Evolutionary conservation across 2,113 vertebrate species (phyloP), one percentile per base, ranked within the genome.

Genomic region (Ascaphus truei): DNA sequence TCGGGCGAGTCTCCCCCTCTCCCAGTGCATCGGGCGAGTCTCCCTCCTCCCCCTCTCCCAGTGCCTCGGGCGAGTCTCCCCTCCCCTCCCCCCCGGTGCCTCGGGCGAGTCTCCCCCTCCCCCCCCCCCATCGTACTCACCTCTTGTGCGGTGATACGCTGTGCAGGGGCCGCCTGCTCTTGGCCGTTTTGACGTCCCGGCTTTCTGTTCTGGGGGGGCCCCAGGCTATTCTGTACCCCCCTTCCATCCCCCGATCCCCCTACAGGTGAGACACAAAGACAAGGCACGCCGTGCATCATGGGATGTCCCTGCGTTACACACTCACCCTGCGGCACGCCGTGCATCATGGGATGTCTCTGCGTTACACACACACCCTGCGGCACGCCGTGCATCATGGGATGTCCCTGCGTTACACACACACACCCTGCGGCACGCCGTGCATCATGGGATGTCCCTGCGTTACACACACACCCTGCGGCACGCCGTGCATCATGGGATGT

Each of bases 371-470:
- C 64, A 84, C 85, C 51, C 1, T 71, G 73, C 10, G 45, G 68
- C 18, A 74, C 27, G 4, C 62, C 64, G 62, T 92, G 92, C 26
- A 86, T 93, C 56, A 92, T 88, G 26, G 92, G 92, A 57, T 92
- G n/a, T 1, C n/a, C n/a, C n/a, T n/a, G n/a, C n/a, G n/a, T n/a
- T n/a, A n/a, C n/a, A n/a, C 29, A 9, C 15, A 82, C 85, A 12
- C 64, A 84, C 85, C 51, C 1, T 71, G 73, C 10, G 45, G 68
- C 18, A 74, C 27, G 4, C 62, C 64, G 62, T 92, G 92, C 26
- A 86, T 93, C 56, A 92, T 88, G 26, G 92, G 92, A 57, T 92
- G n/a, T 1, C n/a, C n/a, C n/a, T n/a, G n/a, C n/a, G n/a, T n/a
- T n/a, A n/a, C 29, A 9, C 15, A 82, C 85, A 12, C 64, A 84